These are phyloP conservation scores for Drosophila recens DNA, from an alignment of 2,888 invertebrate species.

Conservation along the genomic window DNA sequence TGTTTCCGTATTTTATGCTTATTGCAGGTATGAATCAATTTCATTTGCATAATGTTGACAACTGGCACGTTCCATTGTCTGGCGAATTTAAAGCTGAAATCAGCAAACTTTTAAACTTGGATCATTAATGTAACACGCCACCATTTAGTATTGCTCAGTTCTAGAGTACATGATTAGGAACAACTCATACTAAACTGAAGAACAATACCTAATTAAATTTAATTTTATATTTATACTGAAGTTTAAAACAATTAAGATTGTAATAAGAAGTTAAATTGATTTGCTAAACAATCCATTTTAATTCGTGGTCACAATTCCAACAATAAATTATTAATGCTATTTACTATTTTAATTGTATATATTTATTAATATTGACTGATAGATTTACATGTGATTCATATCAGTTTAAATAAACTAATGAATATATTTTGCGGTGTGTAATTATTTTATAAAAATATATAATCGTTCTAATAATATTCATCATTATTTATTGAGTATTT, in stretches of 20 bases:
- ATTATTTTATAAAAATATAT: background rate
- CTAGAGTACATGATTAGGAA: slow-evolving; percentile 26
- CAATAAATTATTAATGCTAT: background rate
- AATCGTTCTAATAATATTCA: background rate
- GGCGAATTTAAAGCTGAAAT: slow-evolving; percentile 47
- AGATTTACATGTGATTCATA: no score
- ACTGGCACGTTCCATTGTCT: slow-evolving; percentile 16
- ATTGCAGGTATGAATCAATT: slow-evolving; percentile 61
- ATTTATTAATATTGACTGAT: no score
- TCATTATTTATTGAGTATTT: background rate
- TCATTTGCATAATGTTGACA: slow-evolving; percentile 45
- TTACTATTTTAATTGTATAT: no score
- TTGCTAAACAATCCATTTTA: background rate
- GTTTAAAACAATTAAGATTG: no score
- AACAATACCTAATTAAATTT: no score
- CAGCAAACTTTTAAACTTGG: slow-evolving; percentile 44
- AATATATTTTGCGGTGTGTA: background rate
- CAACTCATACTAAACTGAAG: background rate
- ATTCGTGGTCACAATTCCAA: background rate
- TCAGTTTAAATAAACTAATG: background rate
- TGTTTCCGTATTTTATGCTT: background rate
- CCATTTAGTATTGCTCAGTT: slow-evolving; percentile 22
- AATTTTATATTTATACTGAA: background rate
- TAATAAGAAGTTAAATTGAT: no score
- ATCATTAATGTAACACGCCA: slow-evolving; percentile 30